These are phyloP conservation scores for Conus betulinus DNA, from an alignment of 1,140 invertebrate species.

Conservation along the genomic window DNA sequence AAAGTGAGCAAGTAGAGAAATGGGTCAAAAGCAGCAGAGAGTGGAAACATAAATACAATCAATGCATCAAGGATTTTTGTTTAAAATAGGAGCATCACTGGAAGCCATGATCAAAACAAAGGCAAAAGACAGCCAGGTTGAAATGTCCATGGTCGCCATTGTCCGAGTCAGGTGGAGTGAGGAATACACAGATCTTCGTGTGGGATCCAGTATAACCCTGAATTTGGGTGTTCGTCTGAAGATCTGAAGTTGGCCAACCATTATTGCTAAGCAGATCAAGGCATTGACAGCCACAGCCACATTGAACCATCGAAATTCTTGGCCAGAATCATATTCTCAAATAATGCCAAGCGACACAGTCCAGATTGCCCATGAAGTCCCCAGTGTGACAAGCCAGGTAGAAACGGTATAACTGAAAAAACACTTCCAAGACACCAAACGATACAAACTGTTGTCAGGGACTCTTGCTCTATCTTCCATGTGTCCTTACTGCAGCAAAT, in stretches of 20 bases:
- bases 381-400: slow-evolving; percentile 23
- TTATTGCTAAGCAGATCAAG: slow-evolving; percentile 42
- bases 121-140: slow-evolving; percentile 40
- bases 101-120: slow-evolving; percentile 20
- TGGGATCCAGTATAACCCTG: neutral
- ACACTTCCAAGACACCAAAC: slow-evolving; percentile 15
- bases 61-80: no score
- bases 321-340: slow-evolving; percentile 26
- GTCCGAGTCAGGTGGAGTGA: slow-evolving; percentile 4
- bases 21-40: slow-evolving; percentile 31
- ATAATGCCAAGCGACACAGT: slow-evolving; percentile 47
- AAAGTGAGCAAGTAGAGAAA: slow-evolving; percentile 10
- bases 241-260: slow-evolving; percentile 46
- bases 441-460: neutral
- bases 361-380: slow-evolving; percentile 50
- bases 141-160: slow-evolving; percentile 28
- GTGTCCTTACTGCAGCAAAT: neutral
- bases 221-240: slow-evolving; percentile 28
- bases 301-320: slow-evolving; percentile 43
- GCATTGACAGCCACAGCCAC: slow-evolving; percentile 50
- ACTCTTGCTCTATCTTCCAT: slow-evolving; percentile 13
- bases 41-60: slow-evolving; percentile 29
- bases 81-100: neutral
- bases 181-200: slow-evolving; percentile 26
- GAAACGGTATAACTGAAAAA: slow-evolving; percentile 24